These are phyloP conservation scores for Brenthis daphne DNA, from an alignment of 2,888 invertebrate species.

Conservation along the genomic window DNA sequence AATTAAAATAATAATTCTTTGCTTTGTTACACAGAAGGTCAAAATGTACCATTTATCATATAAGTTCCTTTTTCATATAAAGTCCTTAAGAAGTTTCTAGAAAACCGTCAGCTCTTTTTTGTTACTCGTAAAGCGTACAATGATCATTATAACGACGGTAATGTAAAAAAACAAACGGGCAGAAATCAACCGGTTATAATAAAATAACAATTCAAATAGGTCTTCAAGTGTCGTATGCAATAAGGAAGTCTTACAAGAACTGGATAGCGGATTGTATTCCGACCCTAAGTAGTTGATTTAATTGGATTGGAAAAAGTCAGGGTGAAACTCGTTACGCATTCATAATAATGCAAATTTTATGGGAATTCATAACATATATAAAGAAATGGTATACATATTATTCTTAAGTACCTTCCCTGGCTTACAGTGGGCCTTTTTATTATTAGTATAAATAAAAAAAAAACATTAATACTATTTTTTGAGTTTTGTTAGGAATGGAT, in stretches of 20 bases:
- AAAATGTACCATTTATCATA: neutral
- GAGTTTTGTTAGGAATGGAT: too few species aligned
- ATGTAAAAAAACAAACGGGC: slow-evolving; percentile 5
- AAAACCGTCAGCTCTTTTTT: slow-evolving; percentile 1
- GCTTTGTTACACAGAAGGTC: too few species aligned
- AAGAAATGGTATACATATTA: neutral
- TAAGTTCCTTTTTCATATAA: neutral
- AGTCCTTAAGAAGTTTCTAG: slow-evolving; percentile 11
- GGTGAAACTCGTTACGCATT: neutral
- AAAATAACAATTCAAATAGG: slow-evolving; percentile 32
- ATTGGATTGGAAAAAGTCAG: slow-evolving; percentile 18
- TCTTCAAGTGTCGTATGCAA: slow-evolving; percentile 28
- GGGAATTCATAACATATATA: neutral
- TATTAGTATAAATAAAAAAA: too few species aligned
- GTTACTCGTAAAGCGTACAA: slow-evolving; percentile 10
- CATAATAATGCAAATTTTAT: slow-evolving; percentile 5
- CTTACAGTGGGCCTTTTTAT: too few species aligned
- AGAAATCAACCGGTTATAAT: slow-evolving; percentile 29
- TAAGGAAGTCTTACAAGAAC: slow-evolving; percentile 41
- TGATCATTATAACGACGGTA: slow-evolving; percentile 6
- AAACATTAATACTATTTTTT: too few species aligned
- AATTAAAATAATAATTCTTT: too few species aligned
- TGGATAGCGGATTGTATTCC: slow-evolving; percentile 40
- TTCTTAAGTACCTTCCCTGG: too few species aligned
- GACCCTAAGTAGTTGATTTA: slow-evolving; percentile 23